These are phyloP conservation scores for Stegodyphus mimosarum DNA, from an alignment of 1,140 invertebrate species.

Conservation along the genomic window DNA sequence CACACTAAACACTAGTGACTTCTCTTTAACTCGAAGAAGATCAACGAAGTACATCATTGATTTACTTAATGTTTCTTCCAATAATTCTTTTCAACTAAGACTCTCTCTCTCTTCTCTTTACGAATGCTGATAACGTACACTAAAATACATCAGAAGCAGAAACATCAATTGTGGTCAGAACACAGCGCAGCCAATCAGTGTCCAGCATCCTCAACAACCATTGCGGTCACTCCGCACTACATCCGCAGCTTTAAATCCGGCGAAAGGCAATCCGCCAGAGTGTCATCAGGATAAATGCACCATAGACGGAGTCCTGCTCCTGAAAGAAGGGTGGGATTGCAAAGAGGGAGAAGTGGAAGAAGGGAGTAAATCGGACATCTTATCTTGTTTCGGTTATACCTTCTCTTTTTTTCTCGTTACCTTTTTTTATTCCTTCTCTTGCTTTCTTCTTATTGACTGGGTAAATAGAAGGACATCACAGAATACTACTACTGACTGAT, in stretches of 20 bases:
- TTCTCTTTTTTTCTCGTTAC: neutral
- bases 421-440: no score
- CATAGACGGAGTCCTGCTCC: no score
- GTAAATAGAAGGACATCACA: slow-evolving; percentile 15
- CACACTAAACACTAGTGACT: no score
- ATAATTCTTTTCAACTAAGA: no score
- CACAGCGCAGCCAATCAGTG: neutral
- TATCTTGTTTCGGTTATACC: slow-evolving; percentile 26
- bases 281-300: slow-evolving; percentile 31
- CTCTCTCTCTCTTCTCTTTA: no score
- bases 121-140: neutral
- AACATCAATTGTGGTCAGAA: slow-evolving; percentile 1
- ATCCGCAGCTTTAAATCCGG: slow-evolving; percentile 22
- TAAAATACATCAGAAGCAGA: neutral
- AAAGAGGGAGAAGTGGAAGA: neutral
- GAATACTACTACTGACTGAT: neutral
- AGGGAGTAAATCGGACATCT: neutral
- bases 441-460: slow-evolving; percentile 26
- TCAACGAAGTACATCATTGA: no score
- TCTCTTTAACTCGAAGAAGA: no score
- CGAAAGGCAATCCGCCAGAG: slow-evolving; percentile 27
- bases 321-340: no score
- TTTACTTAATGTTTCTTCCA: no score
- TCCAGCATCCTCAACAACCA: slow-evolving; percentile 13
- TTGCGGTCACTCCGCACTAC: slow-evolving; percentile 25